Base-by-base conservation (phyloP, 2,113 vertebrate genomes). In the Porphyrio hochstetteri region DNA sequence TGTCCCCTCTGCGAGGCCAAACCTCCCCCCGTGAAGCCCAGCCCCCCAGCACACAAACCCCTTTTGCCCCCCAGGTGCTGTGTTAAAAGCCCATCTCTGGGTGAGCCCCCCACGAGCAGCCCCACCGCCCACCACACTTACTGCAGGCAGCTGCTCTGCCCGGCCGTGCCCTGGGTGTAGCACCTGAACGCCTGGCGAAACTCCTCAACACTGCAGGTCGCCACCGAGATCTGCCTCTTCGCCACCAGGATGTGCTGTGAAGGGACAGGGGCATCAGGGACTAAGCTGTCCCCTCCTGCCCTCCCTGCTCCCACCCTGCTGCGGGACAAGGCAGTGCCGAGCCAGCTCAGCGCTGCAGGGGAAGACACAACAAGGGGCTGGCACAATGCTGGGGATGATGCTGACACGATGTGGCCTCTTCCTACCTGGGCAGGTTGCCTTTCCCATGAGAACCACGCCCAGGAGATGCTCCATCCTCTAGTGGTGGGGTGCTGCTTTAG, bases 191-290 rank as follows among this genome's bases (percentile, higher is more conserved):
- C 98, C 79, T 97, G 98, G 80, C 93, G 98, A 84, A 99, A 99
- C 87, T 98, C 97, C 89, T 98, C 98, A 24, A 99, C 68, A 95
- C 98, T 83, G 6, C 95, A 97, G 25, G 98, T 98, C 0, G 93
- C 96, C 97, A 99, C 99, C 0, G 97, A 97, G 96, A 99, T 98
- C 98, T 99, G 98, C 95, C 99, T 98, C 98, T 99, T 99, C 12
- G 99, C 98, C 97, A 99, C 98, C 85, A 99, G 98, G 97, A 99
- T 99, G 97, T 99, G 98, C 99, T 99, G 98, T 35, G 14, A 42
- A 92, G 93, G 96, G 55, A 76, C 35, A 96, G 44, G 1, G 2
- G 24, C 8, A 4, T 42, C 71, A 76, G 78, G 40, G 40, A 10
- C 44, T 4, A 1, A 10, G 2, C 42, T 9, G 55, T 53, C 16